Base-by-base conservation (phyloP, 2,797 vertebrate genomes). In the Spheniscus humboldti region DNA sequence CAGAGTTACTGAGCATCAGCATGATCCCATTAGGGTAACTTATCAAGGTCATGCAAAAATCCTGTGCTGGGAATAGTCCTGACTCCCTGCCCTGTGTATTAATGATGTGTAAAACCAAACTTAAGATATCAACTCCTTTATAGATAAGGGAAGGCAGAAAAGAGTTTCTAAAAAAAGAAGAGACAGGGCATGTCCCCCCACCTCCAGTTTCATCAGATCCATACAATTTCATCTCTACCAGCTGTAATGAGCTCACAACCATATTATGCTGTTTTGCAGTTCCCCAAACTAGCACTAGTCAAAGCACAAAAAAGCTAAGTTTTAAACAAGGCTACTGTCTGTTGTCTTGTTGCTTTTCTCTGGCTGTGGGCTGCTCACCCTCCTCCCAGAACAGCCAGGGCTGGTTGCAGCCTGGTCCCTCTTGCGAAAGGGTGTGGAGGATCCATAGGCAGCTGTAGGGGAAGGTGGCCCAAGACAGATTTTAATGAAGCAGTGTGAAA, bases 1-100 rank as follows among this genome's bases (percentile, higher is more conserved):
- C 79, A 90, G 87, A 95, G 66, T 19, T 94, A 62, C 89, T 79
- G 76, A 94, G 64, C 0, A 14, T 73, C 87, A 90, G 66, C 73
- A 79, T n/a, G 56, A 96, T 92, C 82, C 73, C 69, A 68, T 84
- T 91, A 86, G 74, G 52, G 41, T 90, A 88, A 84, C 59, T 94
- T 88, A 81, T 30, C 73, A 94, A 95, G 89, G 89, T 95, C 90
- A 90, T 33, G 16, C 30, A 84, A 72, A 93, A 85, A 67, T 56
- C 30, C n/a, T 69, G 24, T 64, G 59, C 82, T 48, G 90, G 37
- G 28, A 96, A 86, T 81, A 94, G 67, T 69, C 23, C n/a, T 81
- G 79, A 79, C 69, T 92, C 50, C 1, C 23, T 93, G 75, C 9
- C 14, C 57, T 77, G 18, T 48, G 17, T 76, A 52, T 64, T 90